These are phyloP conservation scores for Toxotes lorentzi DNA, from an alignment of 2,797 vertebrate genomes.

Conservation along the genomic window DNA sequence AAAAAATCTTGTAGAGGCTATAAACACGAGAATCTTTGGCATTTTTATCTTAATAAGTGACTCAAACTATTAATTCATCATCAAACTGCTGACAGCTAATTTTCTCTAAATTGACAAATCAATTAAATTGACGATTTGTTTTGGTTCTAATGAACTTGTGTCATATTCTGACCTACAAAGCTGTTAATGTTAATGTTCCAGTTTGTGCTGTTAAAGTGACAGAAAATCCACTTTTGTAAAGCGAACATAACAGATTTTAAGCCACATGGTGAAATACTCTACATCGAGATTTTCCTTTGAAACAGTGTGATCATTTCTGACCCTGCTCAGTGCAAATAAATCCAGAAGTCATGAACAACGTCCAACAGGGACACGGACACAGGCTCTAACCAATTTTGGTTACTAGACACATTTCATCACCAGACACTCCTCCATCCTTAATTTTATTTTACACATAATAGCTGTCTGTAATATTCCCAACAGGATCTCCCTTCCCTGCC, in stretches of 20 bases:
- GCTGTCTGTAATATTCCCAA: conserved; percentile 4
- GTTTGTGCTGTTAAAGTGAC: neutral
- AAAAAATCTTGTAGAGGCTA: neutral
- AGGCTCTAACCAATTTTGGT: neutral
- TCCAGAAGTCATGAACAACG: neutral
- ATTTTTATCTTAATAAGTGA: neutral
- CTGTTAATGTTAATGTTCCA: neutral
- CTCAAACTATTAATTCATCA: too few species aligned
- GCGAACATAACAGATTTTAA: neutral
- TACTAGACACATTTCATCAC: neutral
- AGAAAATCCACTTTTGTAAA: neutral
- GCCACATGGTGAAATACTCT: neutral
- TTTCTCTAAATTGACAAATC: neutral
- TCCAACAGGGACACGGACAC: neutral
- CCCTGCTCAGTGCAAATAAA: neutral
- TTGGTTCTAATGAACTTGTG: neutral
- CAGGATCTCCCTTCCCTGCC: neutral
- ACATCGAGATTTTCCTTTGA: neutral
- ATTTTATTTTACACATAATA: conserved; percentile 37
- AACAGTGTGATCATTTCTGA: neutral
- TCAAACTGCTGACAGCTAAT: neutral
- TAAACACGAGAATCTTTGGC: neutral
- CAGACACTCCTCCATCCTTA: neutral
- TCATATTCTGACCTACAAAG: neutral
- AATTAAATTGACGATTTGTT: neutral